Evolutionary conservation across 2,888 invertebrate species (phyloP), one percentile per base, ranked within the genome.

Genomic region (Sphinx pinastri): DNA sequence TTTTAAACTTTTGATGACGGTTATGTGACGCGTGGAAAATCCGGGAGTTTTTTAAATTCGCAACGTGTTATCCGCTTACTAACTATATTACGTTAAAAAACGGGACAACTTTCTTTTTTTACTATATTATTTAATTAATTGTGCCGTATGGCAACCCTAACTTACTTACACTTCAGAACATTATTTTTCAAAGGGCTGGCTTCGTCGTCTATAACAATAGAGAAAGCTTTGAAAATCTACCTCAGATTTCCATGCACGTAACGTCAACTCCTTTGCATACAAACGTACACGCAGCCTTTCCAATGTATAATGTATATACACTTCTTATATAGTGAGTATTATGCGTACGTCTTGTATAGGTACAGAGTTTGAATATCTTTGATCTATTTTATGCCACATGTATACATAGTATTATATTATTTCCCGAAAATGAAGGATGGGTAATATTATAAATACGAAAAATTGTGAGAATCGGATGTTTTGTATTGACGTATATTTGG

Each of bases 181-280:
- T 63, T 70, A 68, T 68, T 74, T 74, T 74, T 74, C 73, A 71
- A 72, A 74, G 75, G 76, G 73, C 71, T 67, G 68, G 73, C 60
- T 70, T 71, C 68, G 71, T 73, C 71, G 71, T 71, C 68, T 31
- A 63, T 71, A 68, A 74, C 69, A 74, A 76, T 74, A 70, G 72
- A 69, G 69, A 72, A 59, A 71, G 70, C 73, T 68, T 70, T 74
- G 73, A 72, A 19, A 70, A 70, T 70, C 71, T 70, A 73, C 57
- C 70, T 71, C 72, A 58, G 63, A 70, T 72, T 72, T 74, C 73
- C 68, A 49, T 71, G 71, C 70, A 70, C 67, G 60, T 60, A 68
- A 60, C 71, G 70, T 68, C 58, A 66, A 70, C 63, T 63, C 63
- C 19, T 47, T 63, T 47, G 49, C 63, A 63, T 63, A 63, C 63